Base-by-base conservation (phyloP, 1,140 invertebrate species). In the Antheraea mylitta region DNA sequence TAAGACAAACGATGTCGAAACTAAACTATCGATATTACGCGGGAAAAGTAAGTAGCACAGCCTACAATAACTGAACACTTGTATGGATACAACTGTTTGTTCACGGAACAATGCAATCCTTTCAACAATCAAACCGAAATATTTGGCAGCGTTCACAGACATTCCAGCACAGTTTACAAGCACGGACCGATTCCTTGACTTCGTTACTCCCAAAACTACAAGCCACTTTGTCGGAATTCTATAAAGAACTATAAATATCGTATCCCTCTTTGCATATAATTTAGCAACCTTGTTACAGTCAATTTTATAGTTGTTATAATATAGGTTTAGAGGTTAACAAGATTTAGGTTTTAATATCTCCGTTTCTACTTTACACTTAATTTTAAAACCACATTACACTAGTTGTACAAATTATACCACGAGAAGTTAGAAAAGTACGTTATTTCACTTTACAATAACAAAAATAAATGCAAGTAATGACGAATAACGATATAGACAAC, bases 161-260 rank as follows among this genome's bases (percentile, higher is more conserved):
- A 60, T 19, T 60, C 59, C 61, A 7, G 30, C 61, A 37, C 9
- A 37, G 61, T 63, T 63, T 37, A 22, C 22, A n/a, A n/a, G 37
- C 19, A 36, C 61, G 61, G 19, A 11, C 7, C 0, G 61, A 63
- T 16, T 16, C 45, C 7, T 53, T 16, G 45, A 53, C 10, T 53
- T 53, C 45, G 45, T 53, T 53, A 53, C 45, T 4, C 22, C 22
- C 10, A 13, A 53, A 53, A 53, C 45, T 53, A 16, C 45, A 53
- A 53, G 11, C 16, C 16, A 53, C 45, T 53, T 16, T 53, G 16
- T 53, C 16, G 7, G 13, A 53, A 53, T 53, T 16, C 5, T 16
- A 53, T 42, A 7, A 42, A 42, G 5, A 53, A 16, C 0, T 53
- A 13, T 16, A 13, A n/a, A 53, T 53, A 16, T 42, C 22, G 22